Percentiles rank a stretch among this genome's conserved stretches.
phyloP scores from a whole-genome alignment of 2,113 vertebrate species.

The Xiphorhynchus elegans region DNA sequence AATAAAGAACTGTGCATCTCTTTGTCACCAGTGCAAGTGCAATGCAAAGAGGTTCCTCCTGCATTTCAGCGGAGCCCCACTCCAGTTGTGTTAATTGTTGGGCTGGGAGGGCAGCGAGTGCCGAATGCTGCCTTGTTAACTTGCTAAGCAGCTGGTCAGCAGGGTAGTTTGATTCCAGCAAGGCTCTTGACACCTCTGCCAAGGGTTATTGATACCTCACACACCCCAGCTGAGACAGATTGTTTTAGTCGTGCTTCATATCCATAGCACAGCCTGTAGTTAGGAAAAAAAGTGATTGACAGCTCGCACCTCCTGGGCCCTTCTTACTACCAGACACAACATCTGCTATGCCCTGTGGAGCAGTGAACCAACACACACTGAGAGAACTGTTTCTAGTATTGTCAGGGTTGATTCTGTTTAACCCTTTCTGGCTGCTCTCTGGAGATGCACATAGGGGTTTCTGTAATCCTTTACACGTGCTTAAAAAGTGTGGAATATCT shows the following conservation, averaged over 20 bases:
- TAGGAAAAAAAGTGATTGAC: constrained; percentile 81
- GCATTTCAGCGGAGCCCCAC: constrained; percentile 50
- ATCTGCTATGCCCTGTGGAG: constrained; percentile 87
- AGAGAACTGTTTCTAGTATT: constrained; percentile 80
- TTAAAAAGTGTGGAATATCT: constrained; percentile 14
- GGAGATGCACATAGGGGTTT: constrained; percentile 64
- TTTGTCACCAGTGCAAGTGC: constrained; percentile 11
- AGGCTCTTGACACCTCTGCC: constrained; percentile 82
- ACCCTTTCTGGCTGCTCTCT: constrained; percentile 78
- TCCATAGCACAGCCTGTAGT: constrained; percentile 80
- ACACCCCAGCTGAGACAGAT: constrained; percentile 83
- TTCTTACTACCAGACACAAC: constrained; percentile 87
- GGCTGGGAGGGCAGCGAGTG: constrained; percentile 54
- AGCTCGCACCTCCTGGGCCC: constrained; percentile 85
- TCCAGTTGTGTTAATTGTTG: constrained; percentile 81
- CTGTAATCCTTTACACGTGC: constrained; percentile 48
- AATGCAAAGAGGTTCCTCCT: constrained; percentile 16
- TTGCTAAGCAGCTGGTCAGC: constrained; percentile 85
- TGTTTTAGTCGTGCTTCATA: constrained; percentile 82
- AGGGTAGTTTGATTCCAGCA: constrained; percentile 81
- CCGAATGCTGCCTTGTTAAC: constrained; percentile 79
- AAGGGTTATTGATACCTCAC: constrained; percentile 84
- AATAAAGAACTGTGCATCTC: constrained; percentile 35
- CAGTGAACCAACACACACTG: constrained; percentile 83
- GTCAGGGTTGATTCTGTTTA: constrained; percentile 82